phyloP scores from a whole-genome alignment of 2,113 vertebrate species.

The Sturnus vulgaris region DNA sequence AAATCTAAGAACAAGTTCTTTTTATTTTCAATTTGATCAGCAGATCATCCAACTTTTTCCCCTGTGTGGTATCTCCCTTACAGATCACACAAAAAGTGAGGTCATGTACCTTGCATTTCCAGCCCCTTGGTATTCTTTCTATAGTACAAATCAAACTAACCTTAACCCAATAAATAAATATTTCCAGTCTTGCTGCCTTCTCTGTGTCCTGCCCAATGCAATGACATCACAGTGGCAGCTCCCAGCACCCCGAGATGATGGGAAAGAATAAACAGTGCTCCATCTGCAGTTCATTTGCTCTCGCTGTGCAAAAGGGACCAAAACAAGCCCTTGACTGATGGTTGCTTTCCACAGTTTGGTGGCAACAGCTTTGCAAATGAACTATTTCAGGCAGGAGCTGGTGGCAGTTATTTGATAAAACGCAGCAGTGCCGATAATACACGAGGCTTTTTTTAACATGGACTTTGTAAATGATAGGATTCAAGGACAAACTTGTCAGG shows the following conservation, averaged over 20 bases:
- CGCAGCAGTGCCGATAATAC: not conserved
- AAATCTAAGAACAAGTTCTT: not conserved
- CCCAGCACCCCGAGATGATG: not conserved
- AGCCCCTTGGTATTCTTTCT: not conserved
- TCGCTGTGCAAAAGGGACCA: not conserved
- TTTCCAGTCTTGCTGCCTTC: not conserved
- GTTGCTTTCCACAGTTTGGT: conserved; percentile 37
- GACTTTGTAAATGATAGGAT: not conserved
- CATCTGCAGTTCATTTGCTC: conserved; percentile 52
- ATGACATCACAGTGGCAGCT: not conserved
- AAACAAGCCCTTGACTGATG: conserved; percentile 34
- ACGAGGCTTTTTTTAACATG: not conserved
- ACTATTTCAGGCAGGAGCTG: not conserved
- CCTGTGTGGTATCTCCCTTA: accelerated
- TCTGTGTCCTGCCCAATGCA: not conserved
- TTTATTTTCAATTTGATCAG: not conserved
- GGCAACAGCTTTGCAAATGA: conserved; percentile 24
- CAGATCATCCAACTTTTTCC: not conserved
- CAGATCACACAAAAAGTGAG: not conserved
- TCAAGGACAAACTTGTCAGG: conserved; percentile 46
- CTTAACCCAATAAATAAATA: not conserved
- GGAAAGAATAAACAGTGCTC: conserved; percentile 50
- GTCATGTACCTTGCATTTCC: not conserved
- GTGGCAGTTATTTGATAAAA: conserved; percentile 53
- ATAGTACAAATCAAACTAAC: not conserved